Conservation (phyloP, 2,888 invertebrate genomes). For the Drosophila quinaria region DNA sequence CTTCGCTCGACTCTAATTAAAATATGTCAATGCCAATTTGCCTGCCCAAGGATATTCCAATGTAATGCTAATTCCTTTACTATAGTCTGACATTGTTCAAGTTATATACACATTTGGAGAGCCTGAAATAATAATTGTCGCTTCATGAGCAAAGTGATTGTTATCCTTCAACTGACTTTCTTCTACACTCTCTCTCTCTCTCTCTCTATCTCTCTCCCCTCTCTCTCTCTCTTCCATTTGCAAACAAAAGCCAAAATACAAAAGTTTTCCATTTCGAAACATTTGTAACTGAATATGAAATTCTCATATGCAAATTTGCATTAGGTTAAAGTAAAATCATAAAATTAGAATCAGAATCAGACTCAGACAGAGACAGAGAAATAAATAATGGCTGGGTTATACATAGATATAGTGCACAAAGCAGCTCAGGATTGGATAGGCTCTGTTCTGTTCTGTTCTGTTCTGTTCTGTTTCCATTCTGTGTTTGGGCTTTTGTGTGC, state of each 20-base stretch:
- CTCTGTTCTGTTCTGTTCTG: conserved; percentile 22
- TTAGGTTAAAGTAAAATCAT: conserved; percentile 21
- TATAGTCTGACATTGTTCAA: conserved; percentile 8
- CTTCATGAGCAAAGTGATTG: conserved; percentile 42
- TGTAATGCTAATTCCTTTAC: conserved; percentile 51
- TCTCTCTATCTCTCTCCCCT: conserved; percentile 1
- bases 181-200: background rate
- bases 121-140: conserved; percentile 60
- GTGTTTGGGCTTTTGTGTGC: conserved; percentile 56
- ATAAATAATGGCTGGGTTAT: conserved; percentile 32
- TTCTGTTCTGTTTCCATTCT: conserved; percentile 30
- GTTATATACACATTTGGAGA: conserved; percentile 24
- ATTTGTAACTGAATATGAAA: conserved; percentile 49
- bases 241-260: conserved; percentile 50
- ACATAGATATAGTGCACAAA: conserved; percentile 14
- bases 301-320: conserved; percentile 50
- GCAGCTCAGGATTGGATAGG: conserved; percentile 25
- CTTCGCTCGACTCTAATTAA: conserved; percentile 31
- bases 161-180: conserved; percentile 44
- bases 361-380: conserved; percentile 4
- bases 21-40: conserved; percentile 46
- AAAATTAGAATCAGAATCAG: conserved; percentile 19
- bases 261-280: conserved; percentile 48
- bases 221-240: conserved; percentile 17
- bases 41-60: conserved; percentile 13